These are phyloP conservation scores for Vulpes ferrilata DNA, from an alignment of 2,113 vertebrate genomes.

Conservation along the genomic window DNA sequence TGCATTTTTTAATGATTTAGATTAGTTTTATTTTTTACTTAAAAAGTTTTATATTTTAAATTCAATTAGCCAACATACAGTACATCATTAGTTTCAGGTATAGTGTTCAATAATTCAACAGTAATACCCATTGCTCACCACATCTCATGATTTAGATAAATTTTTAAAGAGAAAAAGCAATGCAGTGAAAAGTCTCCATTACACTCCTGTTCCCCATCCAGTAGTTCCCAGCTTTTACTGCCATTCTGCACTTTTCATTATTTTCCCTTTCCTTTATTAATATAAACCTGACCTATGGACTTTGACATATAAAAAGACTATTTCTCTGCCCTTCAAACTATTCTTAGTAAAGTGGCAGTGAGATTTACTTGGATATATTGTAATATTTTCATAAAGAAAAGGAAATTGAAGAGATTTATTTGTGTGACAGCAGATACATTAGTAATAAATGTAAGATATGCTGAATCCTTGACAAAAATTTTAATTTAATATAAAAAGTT, in stretches of 20 bases:
- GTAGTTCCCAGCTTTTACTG: neutral
- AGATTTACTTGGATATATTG: conserved; percentile 15
- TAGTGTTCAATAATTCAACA: too few relatives aligned
- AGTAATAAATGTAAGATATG: conserved; percentile 11
- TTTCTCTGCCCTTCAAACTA: neutral
- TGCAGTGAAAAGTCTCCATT: neutral
- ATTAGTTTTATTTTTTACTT: neutral
- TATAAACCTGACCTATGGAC: neutral
- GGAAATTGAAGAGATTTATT: conserved; percentile 45
- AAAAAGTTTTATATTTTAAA: too few relatives aligned
- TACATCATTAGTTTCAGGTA: too few relatives aligned
- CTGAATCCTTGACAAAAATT: conserved; percentile 35
- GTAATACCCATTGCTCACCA: too few relatives aligned
- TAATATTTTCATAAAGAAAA: conserved; percentile 61
- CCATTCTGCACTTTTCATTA: neutral
- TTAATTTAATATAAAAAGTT: conserved; percentile 56
- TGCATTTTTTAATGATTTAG: neutral
- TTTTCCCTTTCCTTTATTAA: conserved; percentile 35
- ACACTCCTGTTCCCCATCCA: neutral
- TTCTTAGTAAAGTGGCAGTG: conserved; percentile 39
- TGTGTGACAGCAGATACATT: conserved; percentile 40
- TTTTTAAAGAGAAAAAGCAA: neutral
- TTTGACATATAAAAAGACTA: neutral
- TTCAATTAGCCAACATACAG: too few relatives aligned
- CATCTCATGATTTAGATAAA: neutral